Percentiles rank a stretch among this genome's conserved stretches.
phyloP scores from a whole-genome alignment of 2,113 vertebrate genomes.

The Steatornis caripensis region DNA sequence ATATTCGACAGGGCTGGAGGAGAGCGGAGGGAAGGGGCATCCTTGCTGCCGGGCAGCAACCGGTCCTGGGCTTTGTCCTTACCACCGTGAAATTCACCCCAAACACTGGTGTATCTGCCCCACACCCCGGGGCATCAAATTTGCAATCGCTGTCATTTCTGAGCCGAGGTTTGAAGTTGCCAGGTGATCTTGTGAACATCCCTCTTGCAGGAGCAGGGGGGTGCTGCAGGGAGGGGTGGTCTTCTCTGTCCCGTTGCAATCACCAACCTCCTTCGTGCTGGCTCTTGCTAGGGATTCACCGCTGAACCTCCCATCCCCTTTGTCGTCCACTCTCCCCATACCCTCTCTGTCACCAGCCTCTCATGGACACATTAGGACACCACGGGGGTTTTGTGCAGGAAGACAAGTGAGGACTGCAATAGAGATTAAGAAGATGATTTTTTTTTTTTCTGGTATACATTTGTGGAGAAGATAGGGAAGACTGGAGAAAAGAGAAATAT shows the following conservation, averaged over 20 bases:
- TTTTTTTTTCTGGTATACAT: not conserved
- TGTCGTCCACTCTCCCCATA: not conserved
- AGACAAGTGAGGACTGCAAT: not conserved
- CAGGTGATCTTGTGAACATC: not conserved
- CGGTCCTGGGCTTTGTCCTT: not conserved
- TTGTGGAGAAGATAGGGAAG: not conserved
- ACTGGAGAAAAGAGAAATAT: not conserved
- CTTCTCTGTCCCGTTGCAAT: not conserved
- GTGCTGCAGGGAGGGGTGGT: not conserved
- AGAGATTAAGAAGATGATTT: not conserved
- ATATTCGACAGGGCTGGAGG: not conserved
- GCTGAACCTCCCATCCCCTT: not conserved
- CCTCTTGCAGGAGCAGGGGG: not conserved
- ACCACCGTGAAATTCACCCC: not conserved
- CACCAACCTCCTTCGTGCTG: not conserved
- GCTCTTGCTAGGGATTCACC: not conserved
- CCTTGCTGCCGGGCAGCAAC: not conserved
- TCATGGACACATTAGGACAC: not conserved
- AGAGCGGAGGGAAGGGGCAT: not conserved
- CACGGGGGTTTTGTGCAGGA: not conserved
- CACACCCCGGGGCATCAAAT: accelerated
- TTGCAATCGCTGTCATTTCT: not conserved
- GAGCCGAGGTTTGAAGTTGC: not conserved
- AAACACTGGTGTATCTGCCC: not conserved
- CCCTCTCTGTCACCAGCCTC: not conserved